Evolutionary conservation across 2,888 invertebrate species (phyloP).

Genomic region (Clitarchus hookeri): DNA sequence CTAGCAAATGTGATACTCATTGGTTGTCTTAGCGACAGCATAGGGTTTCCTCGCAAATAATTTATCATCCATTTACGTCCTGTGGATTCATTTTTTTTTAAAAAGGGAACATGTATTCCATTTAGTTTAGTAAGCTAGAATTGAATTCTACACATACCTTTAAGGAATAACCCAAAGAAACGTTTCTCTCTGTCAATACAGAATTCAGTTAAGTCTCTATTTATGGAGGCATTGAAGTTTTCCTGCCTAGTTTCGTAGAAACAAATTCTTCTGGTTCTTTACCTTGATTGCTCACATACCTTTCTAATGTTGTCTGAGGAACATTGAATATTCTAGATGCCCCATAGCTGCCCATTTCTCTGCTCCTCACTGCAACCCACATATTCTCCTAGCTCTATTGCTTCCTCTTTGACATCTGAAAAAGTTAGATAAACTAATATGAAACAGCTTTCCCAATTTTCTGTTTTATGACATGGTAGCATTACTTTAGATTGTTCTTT

Average conservation of each 20-base stretch:
- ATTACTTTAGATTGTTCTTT: no score
- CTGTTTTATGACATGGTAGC: no score
- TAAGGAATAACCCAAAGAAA: neutral
- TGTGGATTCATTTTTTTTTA: neutral
- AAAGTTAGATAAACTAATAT: no score
- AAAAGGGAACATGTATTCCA: neutral
- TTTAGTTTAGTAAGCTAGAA: neutral
- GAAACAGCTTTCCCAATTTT: no score
- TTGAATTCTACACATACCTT: neutral
- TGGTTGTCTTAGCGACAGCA: neutral
- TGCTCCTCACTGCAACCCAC: neutral
- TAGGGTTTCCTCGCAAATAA: neutral
- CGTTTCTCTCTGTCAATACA: neutral
- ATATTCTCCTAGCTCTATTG: neutral
- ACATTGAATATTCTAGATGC: conserved; percentile 6
- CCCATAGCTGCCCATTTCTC: conserved; percentile 21
- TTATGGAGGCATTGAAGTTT: neutral
- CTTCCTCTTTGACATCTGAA: conserved; percentile 22
- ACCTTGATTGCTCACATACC: neutral
- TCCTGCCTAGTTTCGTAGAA: neutral
- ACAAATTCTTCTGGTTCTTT: neutral
- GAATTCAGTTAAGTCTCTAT: neutral
- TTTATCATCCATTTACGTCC: neutral
- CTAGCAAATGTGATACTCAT: neutral
- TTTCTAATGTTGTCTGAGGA: neutral